Evolutionary conservation across 2,888 invertebrate genomes (phyloP), one percentile per base, ranked within the genome.

Genomic region (Argyresthia goedartella): DNA sequence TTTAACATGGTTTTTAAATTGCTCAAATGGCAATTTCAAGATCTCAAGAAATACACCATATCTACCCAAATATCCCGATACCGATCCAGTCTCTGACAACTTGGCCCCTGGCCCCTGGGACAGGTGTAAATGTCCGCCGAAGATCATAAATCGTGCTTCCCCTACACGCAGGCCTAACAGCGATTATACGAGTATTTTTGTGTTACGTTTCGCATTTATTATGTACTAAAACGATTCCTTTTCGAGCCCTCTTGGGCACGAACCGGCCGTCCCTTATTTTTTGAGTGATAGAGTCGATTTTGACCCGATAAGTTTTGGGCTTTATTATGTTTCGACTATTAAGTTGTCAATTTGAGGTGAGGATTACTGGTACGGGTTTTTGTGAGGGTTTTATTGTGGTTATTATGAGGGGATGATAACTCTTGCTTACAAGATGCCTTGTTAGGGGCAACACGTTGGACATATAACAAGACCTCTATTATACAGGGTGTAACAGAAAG

Each of bases 151-250:
- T 41, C 50, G 41, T 60, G 57, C 64, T 55, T 54, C 56, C 62
- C 51, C 54, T 56, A 59, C 54, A 51, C 1, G 14, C 15, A 36
- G 48, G 13, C 48, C 48, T 34, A n/a, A 34, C 48, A 25, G n/a
- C 42, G 49, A 49, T 49, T 42, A 49, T 25, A 53, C 58, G 60
- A 59, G 60, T 60, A 65, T 67, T 71, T 70, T 69, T 67, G 62
- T 60, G 61, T 56, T 60, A 62, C 62, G 60, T 60, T 55, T 59
- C 64, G 54, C 67, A 63, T 73, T 73, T 72, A 75, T 69, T 70
- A 68, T 64, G 65, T 60, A 69, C 60, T 69, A 67, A 72, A 71
- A 61, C 50, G 50, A 11, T 44, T 50, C 14, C n/a, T 52, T 49
- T 41, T 42, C 49, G 8, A 41, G 16, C 47, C 41, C 34, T 42